A percentile compares a stretch with the other conserved stretches of the same genome.
Conservation (phyloP, 2,797 vertebrate species). For the Ctenochaetus hawaiiensis region DNA sequence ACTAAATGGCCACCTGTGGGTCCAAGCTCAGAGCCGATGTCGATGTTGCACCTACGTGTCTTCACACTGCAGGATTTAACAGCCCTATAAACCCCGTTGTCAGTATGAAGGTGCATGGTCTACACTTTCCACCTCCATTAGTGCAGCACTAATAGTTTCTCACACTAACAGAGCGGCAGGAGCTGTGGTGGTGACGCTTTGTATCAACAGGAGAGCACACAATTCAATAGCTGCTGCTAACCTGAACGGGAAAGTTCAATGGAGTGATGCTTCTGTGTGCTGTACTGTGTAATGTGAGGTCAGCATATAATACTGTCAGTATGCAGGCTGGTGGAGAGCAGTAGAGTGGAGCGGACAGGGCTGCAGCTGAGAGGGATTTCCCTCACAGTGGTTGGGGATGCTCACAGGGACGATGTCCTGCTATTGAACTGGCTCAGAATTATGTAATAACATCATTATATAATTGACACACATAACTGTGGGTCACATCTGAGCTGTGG, state of each 20-base stretch:
- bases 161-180: conserved; percentile 49
- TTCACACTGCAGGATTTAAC: conserved; percentile 17
- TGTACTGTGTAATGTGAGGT: conserved; percentile 60
- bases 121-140: conserved; percentile 26
- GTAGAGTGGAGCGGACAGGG: conserved; percentile 16
- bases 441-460: conserved; percentile 54
- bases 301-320: conserved; percentile 51
- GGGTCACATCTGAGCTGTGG: conserved; percentile 39
- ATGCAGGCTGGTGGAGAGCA: conserved; percentile 36
- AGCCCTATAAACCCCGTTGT: conserved; percentile 17
- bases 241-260: conserved; percentile 62
- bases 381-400: conserved; percentile 42
- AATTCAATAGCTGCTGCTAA: conserved; percentile 54
- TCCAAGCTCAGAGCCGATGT: neutral
- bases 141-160: conserved; percentile 33
- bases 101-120: neutral
- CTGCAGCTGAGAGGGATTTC: conserved; percentile 57
- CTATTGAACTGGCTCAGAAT: conserved; percentile 38
- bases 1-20: too few relatives aligned
- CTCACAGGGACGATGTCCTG: conserved; percentile 25
- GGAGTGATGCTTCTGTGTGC: conserved; percentile 52
- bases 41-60: neutral
- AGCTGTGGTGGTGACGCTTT: conserved; percentile 40
- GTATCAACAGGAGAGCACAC: conserved; percentile 32
- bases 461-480: conserved; percentile 42